A percentile compares a stretch with the other conserved stretches of the same genome.
Conservation (phyloP, 2,113 vertebrate genomes). For the Melanocharis versteri region DNA sequence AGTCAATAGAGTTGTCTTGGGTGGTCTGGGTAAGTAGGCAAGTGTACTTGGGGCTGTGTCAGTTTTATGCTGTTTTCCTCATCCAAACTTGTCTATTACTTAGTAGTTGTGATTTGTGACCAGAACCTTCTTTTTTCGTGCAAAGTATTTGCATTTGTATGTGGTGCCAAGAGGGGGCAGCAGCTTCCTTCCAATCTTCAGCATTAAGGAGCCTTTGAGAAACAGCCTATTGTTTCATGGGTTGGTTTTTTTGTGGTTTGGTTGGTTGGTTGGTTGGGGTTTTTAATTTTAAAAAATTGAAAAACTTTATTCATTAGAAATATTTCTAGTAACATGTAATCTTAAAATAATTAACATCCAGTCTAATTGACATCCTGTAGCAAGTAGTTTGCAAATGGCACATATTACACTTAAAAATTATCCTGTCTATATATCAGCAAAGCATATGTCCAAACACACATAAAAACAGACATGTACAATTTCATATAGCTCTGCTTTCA, state of each 20-base stretch:
- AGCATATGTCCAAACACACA: background rate
- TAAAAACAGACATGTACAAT: background rate
- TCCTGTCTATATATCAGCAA: background rate
- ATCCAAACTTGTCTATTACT: background rate
- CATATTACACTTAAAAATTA: background rate
- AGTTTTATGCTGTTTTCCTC: background rate
- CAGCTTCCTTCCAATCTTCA: slow-evolving; percentile 11
- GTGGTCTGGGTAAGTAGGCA: background rate
- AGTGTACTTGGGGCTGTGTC: background rate
- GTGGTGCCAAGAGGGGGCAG: slow-evolving; percentile 63
- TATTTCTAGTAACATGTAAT: background rate
- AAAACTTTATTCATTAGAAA: background rate
- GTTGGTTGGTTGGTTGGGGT: background rate
- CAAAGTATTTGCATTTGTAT: background rate
- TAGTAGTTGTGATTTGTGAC: background rate
- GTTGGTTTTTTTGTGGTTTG: background rate
- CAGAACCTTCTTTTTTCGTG: background rate
- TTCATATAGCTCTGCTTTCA: background rate
- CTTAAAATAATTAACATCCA: background rate
- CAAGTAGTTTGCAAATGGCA: background rate
- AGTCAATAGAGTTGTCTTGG: background rate
- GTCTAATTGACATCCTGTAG: background rate
- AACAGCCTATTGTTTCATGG: background rate
- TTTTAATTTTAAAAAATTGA: background rate
- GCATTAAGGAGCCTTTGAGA: accelerated